Percentiles rank a stretch among this genome's conserved stretches.
These are phyloP conservation scores for Acanthosepion esculentum DNA, from an alignment of 2,888 invertebrate genomes.

Conservation along the genomic window DNA sequence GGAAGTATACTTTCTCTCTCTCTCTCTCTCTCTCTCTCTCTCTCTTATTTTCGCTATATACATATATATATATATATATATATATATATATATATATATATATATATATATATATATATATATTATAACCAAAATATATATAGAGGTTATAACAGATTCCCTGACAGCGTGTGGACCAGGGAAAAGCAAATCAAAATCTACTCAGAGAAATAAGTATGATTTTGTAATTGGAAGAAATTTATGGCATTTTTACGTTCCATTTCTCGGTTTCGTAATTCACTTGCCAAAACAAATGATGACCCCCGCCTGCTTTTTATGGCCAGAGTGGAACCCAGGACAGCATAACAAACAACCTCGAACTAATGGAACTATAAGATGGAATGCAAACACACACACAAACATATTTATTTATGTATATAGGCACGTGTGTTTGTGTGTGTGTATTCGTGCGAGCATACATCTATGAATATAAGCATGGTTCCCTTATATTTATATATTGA, in stretches of 20 bases:
- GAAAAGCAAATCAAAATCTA: conserved; percentile 8
- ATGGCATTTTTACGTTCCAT: not conserved
- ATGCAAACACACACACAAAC: not conserved
- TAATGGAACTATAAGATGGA: not conserved
- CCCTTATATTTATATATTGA: no score
- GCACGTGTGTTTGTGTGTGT: not conserved
- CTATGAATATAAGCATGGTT: no score
- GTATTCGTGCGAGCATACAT: not conserved
- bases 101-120: no score
- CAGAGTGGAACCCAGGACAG: not conserved
- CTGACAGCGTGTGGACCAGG: not conserved
- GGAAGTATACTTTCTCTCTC: no score
- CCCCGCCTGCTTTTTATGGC: not conserved
- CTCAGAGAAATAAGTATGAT: not conserved
- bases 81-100: no score
- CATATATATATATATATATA: no score
- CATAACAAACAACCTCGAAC: not conserved
- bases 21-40: no score
- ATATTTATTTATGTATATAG: not conserved
- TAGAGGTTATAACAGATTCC: no score
- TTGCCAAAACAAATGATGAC: conserved; percentile 33
- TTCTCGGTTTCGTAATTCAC: not conserved
- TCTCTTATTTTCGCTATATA: no score
- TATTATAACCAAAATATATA: no score
- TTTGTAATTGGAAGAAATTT: conserved; percentile 6